Percentiles rank a stretch among this genome's conserved stretches.
These are phyloP conservation scores for Telmatochromis bifrenatus DNA, from an alignment of 2,113 vertebrate genomes.

Conservation along the genomic window DNA sequence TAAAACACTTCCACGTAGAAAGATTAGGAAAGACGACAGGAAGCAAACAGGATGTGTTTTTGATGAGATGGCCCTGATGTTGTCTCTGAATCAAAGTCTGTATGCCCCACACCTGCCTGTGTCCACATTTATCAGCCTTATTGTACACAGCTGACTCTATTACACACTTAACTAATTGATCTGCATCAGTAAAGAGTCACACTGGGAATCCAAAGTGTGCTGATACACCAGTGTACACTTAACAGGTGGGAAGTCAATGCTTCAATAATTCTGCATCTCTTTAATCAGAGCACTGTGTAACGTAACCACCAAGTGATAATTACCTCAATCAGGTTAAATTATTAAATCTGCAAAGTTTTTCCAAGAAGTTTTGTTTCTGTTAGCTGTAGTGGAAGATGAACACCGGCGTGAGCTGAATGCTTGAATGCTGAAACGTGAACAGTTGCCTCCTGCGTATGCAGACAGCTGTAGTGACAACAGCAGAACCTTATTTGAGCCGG, in stretches of 20 bases:
- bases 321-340: neutral
- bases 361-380: neutral
- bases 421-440: neutral
- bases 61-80: neutral
- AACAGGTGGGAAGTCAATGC: neutral
- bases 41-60: neutral
- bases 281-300: neutral
- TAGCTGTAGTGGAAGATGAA: neutral
- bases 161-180: neutral
- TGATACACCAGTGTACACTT: neutral
- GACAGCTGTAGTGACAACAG: neutral
- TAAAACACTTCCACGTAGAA: neutral
- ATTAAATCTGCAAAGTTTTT: neutral
- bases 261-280: neutral
- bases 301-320: neutral
- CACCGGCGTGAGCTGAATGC: neutral
- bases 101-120: neutral
- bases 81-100: constrained; percentile 15
- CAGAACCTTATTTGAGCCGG: neutral
- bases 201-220: neutral
- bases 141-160: neutral
- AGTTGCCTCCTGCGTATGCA: neutral
- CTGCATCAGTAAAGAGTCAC: neutral
- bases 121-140: neutral
- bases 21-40: neutral